Evolutionary conservation across 2,888 invertebrate genomes (phyloP).

Genomic region (Andrena minutula): DNA sequence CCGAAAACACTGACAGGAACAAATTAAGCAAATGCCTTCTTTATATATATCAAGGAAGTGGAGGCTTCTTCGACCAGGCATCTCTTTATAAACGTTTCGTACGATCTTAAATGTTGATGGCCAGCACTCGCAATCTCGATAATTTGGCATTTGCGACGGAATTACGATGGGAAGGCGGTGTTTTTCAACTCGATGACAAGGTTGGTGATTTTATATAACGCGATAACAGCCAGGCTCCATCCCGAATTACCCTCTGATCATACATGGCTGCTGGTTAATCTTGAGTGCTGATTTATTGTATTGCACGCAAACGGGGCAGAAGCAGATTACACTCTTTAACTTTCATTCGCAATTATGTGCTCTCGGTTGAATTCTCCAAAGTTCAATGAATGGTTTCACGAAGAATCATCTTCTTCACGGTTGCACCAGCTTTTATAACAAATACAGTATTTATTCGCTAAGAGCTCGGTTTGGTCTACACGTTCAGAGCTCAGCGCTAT

Average conservation of each 20-base stretch:
- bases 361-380: no score
- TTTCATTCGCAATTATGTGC: no score
- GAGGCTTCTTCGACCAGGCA: not conserved
- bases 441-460: no score
- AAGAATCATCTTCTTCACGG: no score
- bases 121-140: not conserved
- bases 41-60: constrained; percentile 1
- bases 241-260: not conserved
- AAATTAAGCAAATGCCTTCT: no score
- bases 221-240: not conserved
- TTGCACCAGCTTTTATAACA: no score
- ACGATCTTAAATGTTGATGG: not conserved
- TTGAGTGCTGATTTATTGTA: not conserved
- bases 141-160: constrained; percentile 28
- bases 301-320: no score
- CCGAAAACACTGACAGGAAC: no score
- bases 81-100: constrained; percentile 34
- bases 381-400: no score
- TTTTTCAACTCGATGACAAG: constrained; percentile 41
- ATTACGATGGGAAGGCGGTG: constrained; percentile 7
- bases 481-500: no score
- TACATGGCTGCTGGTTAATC: not conserved
- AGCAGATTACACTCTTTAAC: no score
- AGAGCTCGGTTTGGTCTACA: no score
- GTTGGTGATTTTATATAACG: constrained; percentile 47